phyloP scores from a whole-genome alignment of 2,797 vertebrate species.

The Pteropus rufus region DNA sequence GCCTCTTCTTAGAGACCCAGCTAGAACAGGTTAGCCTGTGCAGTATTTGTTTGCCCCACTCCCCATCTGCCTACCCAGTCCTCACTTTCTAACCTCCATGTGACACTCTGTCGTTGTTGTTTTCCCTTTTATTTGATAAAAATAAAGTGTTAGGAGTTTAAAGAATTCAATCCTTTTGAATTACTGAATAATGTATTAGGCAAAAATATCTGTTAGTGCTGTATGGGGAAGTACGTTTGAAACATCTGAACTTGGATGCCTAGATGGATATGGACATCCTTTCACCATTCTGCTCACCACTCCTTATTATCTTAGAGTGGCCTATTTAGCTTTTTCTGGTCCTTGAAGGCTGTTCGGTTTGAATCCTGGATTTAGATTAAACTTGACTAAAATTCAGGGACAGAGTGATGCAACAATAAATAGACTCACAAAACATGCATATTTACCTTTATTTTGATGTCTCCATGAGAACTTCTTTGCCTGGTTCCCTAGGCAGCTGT shows the following conservation, averaged over 20 bases:
- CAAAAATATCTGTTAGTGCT: not conserved
- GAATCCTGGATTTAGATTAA: conserved; percentile 25
- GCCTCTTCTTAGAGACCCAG: not conserved
- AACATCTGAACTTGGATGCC: not conserved
- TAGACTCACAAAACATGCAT: not conserved
- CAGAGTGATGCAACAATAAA: not conserved
- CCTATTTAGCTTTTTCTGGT: not conserved
- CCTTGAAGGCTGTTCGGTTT: not conserved
- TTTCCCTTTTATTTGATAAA: not conserved
- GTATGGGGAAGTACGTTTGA: not conserved
- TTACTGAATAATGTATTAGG: not conserved
- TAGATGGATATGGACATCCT: not conserved
- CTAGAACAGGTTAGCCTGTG: not conserved
- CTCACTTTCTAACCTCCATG: not conserved
- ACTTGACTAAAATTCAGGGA: not conserved
- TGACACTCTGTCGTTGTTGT: not conserved
- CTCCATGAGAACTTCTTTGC: not conserved
- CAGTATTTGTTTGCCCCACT: not conserved
- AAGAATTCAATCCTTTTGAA: not conserved
- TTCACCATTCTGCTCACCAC: not conserved
- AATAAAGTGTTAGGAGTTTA: not conserved
- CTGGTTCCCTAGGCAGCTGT: not conserved
- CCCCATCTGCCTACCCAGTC: not conserved
- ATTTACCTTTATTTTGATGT: not conserved
- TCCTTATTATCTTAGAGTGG: not conserved